A percentile compares a stretch with the other conserved stretches of the same genome.
These are phyloP conservation scores for Lucilia sericata DNA, from an alignment of 1,140 invertebrate genomes.

Conservation along the genomic window DNA sequence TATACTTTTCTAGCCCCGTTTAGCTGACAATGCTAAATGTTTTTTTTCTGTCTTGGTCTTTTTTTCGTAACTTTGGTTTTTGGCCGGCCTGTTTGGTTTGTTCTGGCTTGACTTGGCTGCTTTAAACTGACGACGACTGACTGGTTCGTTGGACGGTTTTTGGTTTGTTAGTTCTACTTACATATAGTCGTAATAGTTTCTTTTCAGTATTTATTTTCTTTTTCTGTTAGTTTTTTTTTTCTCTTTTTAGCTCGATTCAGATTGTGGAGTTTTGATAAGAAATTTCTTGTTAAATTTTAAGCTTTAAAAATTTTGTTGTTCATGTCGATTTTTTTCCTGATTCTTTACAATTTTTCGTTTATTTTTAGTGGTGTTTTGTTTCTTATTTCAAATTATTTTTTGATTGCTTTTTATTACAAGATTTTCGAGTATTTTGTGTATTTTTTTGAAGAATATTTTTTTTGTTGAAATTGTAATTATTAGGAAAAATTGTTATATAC, in stretches of 20 bases:
- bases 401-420: slow-evolving; percentile 18
- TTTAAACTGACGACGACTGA: not conserved
- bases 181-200: too few species aligned
- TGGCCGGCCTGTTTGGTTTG: not conserved
- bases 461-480: too few species aligned
- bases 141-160: not conserved
- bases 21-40: slow-evolving; percentile 1
- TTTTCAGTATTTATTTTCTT: not conserved
- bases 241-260: not conserved
- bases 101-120: not conserved
- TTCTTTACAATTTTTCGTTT: not conserved
- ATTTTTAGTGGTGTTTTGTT: not conserved
- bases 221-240: not conserved
- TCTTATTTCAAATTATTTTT: slow-evolving; percentile 35
- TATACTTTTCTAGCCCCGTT: not conserved
- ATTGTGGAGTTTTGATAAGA: slow-evolving; percentile 33
- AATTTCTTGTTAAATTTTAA: slow-evolving; percentile 43
- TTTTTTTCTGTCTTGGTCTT: not conserved
- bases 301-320: slow-evolving; percentile 7
- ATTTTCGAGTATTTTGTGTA: not conserved
- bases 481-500: too few species aligned
- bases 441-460: too few species aligned
- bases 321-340: not conserved
- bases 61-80: too few species aligned
- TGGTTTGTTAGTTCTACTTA: not conserved